A percentile compares a stretch with the other conserved stretches of the same genome.
phyloP scores from a whole-genome alignment of 2,113 vertebrate genomes.

The Chamaea fasciata region DNA sequence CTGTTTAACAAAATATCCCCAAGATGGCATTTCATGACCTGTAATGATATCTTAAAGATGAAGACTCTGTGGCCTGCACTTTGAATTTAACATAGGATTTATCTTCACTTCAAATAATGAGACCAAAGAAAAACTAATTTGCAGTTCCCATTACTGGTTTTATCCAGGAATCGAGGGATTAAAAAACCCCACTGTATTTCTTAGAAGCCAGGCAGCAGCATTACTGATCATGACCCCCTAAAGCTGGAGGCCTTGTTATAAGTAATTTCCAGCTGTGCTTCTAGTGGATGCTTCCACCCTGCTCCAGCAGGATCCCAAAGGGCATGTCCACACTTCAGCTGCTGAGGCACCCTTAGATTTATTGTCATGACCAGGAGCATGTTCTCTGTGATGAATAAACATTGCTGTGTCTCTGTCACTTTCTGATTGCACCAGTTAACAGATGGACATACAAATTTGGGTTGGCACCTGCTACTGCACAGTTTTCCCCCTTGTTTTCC shows the following conservation, averaged over 20 bases:
- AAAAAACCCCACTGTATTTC: not conserved
- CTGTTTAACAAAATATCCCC: not conserved
- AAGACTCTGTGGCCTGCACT: not conserved
- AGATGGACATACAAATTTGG: constrained; percentile 30
- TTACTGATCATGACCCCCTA: not conserved
- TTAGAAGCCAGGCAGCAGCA: not conserved
- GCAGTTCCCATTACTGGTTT: not conserved
- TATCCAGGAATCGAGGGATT: not conserved
- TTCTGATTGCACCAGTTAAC: constrained; percentile 26
- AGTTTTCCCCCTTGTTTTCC: not conserved
- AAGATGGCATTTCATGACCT: not conserved
- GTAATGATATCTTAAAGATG: not conserved
- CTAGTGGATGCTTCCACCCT: not conserved
- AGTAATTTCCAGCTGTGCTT: not conserved
- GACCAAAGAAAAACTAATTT: not conserved
- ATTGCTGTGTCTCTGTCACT: constrained; percentile 5
- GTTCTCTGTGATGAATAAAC: constrained; percentile 23
- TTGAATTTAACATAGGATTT: not conserved
- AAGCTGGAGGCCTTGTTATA: not conserved
- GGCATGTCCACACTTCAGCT: constrained; percentile 1
- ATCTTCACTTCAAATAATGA: not conserved
- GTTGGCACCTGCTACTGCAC: not conserved
- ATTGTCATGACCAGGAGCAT: constrained; percentile 39
- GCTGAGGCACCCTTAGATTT: not conserved
- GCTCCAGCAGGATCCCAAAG: constrained; percentile 8